Conservation (phyloP, 2,113 vertebrate species). For the Sceloporus tristichus region DNA sequence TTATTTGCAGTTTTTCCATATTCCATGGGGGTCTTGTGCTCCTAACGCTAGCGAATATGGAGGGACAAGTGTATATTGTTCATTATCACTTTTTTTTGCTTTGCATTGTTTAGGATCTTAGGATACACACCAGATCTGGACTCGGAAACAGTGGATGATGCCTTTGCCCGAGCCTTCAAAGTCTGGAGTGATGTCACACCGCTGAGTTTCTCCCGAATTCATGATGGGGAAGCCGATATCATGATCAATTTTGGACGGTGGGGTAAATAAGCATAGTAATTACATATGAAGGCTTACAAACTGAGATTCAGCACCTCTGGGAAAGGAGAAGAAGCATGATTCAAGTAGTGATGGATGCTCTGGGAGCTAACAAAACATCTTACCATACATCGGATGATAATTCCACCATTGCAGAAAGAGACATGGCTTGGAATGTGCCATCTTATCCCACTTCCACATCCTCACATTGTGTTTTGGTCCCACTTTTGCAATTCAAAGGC, state of each 20-base stretch:
- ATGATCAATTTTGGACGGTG: constrained; percentile 99
- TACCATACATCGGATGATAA: too few species aligned
- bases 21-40: too few species aligned
- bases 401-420: too few species aligned
- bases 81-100: not conserved
- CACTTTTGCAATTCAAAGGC: too few species aligned
- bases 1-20: too few species aligned
- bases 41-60: too few species aligned
- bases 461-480: too few species aligned
- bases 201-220: constrained; percentile 86
- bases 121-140: constrained; percentile 93
- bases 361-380: too few species aligned
- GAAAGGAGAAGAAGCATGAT: too few species aligned
- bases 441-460: too few species aligned
- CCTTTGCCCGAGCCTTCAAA: constrained; percentile 95
- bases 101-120: constrained; percentile 84
- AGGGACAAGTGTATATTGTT: not conserved
- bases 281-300: not conserved
- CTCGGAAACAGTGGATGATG: constrained; percentile 92
- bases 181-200: constrained; percentile 97
- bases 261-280: constrained; percentile 79
- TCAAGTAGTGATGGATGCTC: too few species aligned
- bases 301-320: not conserved
- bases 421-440: too few species aligned
- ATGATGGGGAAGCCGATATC: constrained; percentile 96